Evolutionary conservation across 2,888 invertebrate species (phyloP), one percentile per base, ranked within the genome.

Genomic region (Drosophila glabriapex): DNA sequence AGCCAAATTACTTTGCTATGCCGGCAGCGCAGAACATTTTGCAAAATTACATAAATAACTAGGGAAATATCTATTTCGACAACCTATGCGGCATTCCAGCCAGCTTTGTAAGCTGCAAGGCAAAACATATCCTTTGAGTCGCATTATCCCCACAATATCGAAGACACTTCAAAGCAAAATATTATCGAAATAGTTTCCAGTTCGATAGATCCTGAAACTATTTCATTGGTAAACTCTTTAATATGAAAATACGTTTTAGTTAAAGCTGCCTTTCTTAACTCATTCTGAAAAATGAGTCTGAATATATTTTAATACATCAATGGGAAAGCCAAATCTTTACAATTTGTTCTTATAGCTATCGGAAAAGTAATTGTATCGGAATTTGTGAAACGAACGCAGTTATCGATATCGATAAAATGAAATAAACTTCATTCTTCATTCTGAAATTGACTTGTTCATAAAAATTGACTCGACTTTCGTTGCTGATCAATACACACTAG

Each of bases 1-100:
- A 82, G 58, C 82, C 70, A 86, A 81, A 82, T 83, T 82, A 61
- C 75, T 71, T 82, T 63, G 76, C n/a, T n/a, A 56, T 39, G 55
- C 37, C 37, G 28, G 60, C 69, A 60, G 52, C 69, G 53, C 43
- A 28, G 19, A 69, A 39, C 55, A 52, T 52, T 63, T 73, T 35
- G 25, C 2, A n/a, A 79, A 79, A 68, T 60, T 33, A 55, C 41
- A 58, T 55, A 55, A 55, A 76, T 77, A 50, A 73, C 54, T 12
- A 29, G 4, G 33, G 4, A 10, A 68, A 49, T 10, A 43, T 46
- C n/a, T 29, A 29, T 50, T 28, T 22, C 25, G 65, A 64, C 39
- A 64, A 66, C 3, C 29, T n/a, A 49, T 35, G 49, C 25, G 7
- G 37, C n/a, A 37, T 22, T 14, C 9, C 4, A 29, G 29, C 22